These are phyloP conservation scores for Riparia riparia DNA, from an alignment of 2,113 vertebrate genomes.

Conservation along the genomic window DNA sequence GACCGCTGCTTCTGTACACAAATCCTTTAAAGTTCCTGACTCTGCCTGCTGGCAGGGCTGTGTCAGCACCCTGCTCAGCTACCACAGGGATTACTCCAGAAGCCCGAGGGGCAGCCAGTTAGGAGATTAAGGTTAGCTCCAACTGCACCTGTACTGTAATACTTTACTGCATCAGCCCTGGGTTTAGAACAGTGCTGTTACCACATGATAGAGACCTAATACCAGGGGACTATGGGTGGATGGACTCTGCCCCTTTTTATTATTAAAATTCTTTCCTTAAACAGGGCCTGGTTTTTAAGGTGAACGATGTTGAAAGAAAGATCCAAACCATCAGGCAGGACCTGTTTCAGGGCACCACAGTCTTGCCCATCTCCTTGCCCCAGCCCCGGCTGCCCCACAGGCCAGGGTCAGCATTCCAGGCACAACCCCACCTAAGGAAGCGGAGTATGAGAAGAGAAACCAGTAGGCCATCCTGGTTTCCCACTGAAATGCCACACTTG, in stretches of 20 bases:
- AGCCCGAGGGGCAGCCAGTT: neutral
- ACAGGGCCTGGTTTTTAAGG: neutral
- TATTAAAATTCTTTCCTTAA: neutral
- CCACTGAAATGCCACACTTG: neutral
- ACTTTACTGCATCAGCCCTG: neutral
- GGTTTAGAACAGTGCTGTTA: neutral
- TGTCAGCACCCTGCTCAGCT: neutral
- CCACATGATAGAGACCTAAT: neutral
- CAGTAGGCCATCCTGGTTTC: neutral
- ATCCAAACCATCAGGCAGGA: constrained; percentile 40
- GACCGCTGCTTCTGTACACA: neutral
- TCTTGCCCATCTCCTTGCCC: neutral
- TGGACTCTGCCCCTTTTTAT: constrained; percentile 8
- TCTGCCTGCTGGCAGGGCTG: neutral
- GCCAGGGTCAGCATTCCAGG: neutral
- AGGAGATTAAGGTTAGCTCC: neutral
- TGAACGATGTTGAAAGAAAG: constrained; percentile 17
- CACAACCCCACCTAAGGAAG: neutral
- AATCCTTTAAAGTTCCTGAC: neutral
- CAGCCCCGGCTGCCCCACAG: neutral
- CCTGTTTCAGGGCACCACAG: neutral
- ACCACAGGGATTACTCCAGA: neutral
- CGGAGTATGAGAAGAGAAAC: neutral
- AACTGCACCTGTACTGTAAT: neutral
- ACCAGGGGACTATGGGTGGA: neutral